Percentiles rank a stretch among this genome's conserved stretches.
Conservation (phyloP, 2,888 invertebrate species). For the Ctena decussata region DNA sequence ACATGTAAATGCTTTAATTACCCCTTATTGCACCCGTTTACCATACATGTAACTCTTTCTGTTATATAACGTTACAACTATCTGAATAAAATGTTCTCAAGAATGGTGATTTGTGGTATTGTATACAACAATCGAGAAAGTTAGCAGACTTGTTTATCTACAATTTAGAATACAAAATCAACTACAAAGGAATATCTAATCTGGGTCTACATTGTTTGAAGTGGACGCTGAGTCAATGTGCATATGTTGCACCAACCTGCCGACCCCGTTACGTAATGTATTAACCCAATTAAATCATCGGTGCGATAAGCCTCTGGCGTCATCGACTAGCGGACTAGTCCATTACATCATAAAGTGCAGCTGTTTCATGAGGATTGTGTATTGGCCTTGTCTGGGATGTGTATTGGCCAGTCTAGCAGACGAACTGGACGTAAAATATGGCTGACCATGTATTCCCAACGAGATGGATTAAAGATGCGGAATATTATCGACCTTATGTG, state of each 20-base stretch:
- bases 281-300: constrained; percentile 9
- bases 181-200: too few relatives aligned
- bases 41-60: too few relatives aligned
- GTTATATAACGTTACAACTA: too few relatives aligned
- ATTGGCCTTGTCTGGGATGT: neutral
- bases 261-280: neutral
- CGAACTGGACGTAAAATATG: neutral
- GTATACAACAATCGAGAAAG: too few relatives aligned
- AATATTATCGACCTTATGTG: constrained; percentile 17
- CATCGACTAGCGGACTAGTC: constrained; percentile 22
- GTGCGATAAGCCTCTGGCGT: constrained; percentile 12
- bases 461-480: neutral
- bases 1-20: too few relatives aligned
- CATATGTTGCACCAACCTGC: neutral
- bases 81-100: too few relatives aligned
- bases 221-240: too few relatives aligned
- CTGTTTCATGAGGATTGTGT: neutral
- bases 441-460: neutral
- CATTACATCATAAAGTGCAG: constrained; percentile 16
- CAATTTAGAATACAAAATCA: too few relatives aligned
- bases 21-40: too few relatives aligned
- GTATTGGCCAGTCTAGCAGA: neutral
- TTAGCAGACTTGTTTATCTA: too few relatives aligned
- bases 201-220: too few relatives aligned
- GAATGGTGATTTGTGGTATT: too few relatives aligned